Evolutionary conservation across 2,797 vertebrate species (phyloP).

Genomic region (Thripadectes ignobilis): DNA sequence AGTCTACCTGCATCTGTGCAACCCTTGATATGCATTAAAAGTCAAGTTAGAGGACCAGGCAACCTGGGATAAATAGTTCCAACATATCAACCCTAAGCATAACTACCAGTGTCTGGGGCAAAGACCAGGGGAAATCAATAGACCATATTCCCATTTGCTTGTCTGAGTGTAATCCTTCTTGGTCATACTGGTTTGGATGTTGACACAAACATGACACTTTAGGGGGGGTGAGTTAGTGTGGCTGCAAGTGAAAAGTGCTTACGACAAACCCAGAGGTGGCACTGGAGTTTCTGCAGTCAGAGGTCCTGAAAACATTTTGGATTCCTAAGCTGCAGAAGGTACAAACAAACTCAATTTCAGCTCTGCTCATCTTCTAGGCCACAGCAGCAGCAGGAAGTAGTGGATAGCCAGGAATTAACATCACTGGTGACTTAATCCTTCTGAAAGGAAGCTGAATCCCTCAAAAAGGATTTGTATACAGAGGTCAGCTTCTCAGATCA

Average conservation of each 20-base stretch:
- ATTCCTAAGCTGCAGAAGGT: background rate
- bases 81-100: background rate
- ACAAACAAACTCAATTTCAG: background rate
- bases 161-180: background rate
- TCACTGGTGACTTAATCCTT: background rate
- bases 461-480: background rate
- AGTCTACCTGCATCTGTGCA: background rate
- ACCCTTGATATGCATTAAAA: background rate
- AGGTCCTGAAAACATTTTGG: background rate
- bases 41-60: background rate
- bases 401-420: background rate
- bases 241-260: background rate
- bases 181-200: background rate
- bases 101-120: background rate
- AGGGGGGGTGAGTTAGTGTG: background rate
- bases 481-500: background rate
- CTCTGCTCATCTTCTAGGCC: background rate
- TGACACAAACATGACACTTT: background rate
- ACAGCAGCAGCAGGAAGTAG: background rate
- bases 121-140: background rate
- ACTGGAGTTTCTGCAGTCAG: background rate
- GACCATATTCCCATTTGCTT: background rate
- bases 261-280: background rate
- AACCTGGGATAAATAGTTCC: background rate
- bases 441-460: background rate